These are phyloP conservation scores for Peromyscus melanophrys DNA, from an alignment of 2,797 vertebrate species.

Conservation along the genomic window DNA sequence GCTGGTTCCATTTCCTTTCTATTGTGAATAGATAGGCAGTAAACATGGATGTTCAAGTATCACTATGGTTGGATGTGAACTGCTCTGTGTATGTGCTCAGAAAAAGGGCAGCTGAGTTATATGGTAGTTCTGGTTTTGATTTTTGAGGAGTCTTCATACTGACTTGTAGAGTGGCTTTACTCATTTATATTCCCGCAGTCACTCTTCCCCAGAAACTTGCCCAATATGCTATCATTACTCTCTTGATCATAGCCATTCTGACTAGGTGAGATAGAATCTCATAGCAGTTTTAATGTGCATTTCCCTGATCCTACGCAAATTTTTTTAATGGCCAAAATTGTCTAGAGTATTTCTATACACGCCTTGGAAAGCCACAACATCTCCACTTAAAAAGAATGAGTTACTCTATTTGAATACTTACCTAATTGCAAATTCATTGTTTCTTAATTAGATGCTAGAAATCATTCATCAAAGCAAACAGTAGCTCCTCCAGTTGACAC, in stretches of 20 bases:
- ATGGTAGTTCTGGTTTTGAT: not conserved
- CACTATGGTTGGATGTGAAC: not conserved
- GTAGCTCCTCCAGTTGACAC: too few relatives aligned
- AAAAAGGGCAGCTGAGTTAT: too few relatives aligned
- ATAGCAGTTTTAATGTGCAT: not conserved
- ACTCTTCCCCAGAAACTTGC: not conserved
- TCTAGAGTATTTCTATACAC: not conserved
- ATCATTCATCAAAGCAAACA: not conserved
- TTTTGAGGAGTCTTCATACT: not conserved
- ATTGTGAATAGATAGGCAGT: not conserved
- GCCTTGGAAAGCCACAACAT: not conserved
- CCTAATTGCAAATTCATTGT: not conserved
- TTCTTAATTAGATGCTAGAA: not conserved
- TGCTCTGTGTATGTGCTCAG: not conserved
- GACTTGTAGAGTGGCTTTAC: not conserved
- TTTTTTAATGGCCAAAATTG: not conserved
- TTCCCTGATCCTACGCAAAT: not conserved
- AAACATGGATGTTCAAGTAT: not conserved
- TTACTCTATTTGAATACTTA: not conserved
- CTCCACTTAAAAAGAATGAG: not conserved
- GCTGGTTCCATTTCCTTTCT: not conserved
- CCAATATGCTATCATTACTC: not conserved
- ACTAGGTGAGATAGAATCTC: not conserved
- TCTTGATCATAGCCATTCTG: not conserved
- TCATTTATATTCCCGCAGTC: not conserved